These are phyloP conservation scores for Spilarctia lutea DNA, from an alignment of 2,888 invertebrate genomes.

Conservation along the genomic window DNA sequence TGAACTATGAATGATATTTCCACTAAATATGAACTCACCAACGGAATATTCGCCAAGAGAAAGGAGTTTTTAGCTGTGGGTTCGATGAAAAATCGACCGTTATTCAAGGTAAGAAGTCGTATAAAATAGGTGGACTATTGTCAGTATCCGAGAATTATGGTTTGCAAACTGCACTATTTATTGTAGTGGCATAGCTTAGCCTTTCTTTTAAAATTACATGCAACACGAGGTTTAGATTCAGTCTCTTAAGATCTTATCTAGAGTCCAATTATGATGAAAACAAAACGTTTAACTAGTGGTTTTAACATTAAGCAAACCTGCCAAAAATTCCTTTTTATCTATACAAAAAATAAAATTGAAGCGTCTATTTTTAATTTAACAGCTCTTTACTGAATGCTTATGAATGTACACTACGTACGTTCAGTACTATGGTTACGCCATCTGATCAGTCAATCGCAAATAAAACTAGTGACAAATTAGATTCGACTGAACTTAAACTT, in stretches of 20 bases:
- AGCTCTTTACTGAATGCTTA: no score
- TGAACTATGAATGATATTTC: no score
- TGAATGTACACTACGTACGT: no score
- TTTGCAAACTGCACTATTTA: not conserved
- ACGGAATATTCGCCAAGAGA: not conserved
- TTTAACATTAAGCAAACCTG: no score
- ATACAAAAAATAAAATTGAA: no score
- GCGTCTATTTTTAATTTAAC: no score
- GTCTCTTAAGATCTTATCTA: no score
- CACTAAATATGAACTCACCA: not conserved
- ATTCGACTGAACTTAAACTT: no score
- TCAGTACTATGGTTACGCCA: not conserved
- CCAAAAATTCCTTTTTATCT: no score
- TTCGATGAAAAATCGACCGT: not conserved
- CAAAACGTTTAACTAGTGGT: no score
- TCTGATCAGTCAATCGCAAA: not conserved
- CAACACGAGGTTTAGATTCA: not conserved
- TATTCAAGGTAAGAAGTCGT: slow-evolving; percentile 9
- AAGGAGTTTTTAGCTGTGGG: not conserved
- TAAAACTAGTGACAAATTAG: not conserved
- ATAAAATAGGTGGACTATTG: slow-evolving; percentile 9
- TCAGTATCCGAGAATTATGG: slow-evolving; percentile 17
- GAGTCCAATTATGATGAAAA: no score
- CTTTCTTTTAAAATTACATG: not conserved
- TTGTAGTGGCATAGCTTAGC: not conserved